These are phyloP conservation scores for Paradoxurus hermaphroditus DNA, from an alignment of 2,113 vertebrate genomes.

Conservation along the genomic window DNA sequence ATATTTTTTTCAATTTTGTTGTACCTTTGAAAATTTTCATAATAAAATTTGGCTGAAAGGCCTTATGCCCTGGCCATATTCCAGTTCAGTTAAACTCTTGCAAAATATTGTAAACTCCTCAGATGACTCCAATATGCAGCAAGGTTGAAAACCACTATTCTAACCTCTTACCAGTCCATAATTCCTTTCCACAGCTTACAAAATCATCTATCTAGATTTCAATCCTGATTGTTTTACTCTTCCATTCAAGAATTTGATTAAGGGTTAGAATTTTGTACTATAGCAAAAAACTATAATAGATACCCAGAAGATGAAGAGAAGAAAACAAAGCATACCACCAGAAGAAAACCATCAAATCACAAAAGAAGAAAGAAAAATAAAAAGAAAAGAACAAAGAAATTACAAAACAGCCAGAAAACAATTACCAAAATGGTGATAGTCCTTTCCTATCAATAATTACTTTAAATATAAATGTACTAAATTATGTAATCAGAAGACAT, in stretches of 20 bases:
- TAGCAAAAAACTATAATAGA: neutral
- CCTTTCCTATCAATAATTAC: neutral
- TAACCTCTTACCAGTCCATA: neutral
- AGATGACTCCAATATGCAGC: neutral
- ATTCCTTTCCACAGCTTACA: neutral
- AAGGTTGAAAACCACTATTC: neutral
- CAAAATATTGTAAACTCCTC: neutral
- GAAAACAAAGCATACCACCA: neutral
- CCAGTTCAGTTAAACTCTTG: neutral
- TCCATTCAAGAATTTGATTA: neutral
- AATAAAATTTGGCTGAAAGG: neutral
- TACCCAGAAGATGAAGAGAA: neutral
- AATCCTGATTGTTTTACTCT: neutral
- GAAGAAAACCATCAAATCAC: neutral
- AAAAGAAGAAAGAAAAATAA: neutral
- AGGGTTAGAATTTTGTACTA: neutral
- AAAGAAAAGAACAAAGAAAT: neutral
- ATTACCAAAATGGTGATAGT: neutral
- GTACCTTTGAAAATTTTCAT: neutral
- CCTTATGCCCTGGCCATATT: neutral
- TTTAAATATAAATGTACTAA: neutral
- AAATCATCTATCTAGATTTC: neutral
- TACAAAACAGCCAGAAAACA: neutral
- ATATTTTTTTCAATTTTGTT: neutral
- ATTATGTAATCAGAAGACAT: neutral